Conservation (phyloP, 2,113 vertebrate genomes). For the Oenanthe oenanthe region DNA sequence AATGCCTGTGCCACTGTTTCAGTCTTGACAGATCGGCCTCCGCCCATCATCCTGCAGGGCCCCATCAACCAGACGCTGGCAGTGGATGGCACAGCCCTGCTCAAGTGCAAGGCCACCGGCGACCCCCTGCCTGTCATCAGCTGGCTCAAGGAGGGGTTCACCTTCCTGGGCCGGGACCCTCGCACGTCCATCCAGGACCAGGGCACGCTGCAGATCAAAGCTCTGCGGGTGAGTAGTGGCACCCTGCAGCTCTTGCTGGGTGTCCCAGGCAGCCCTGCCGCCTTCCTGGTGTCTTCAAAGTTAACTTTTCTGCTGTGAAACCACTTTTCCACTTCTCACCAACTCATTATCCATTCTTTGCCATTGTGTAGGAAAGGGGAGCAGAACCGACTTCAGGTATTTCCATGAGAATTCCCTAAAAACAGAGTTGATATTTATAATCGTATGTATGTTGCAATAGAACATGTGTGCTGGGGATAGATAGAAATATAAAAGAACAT, state of each 20-base stretch:
- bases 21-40: slow-evolving; percentile 96
- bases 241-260: neutral
- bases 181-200: slow-evolving; percentile 91
- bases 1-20: slow-evolving; percentile 13
- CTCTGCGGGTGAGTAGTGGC: slow-evolving; percentile 78
- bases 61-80: slow-evolving; percentile 93
- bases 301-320: neutral
- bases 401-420: neutral
- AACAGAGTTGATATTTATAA: neutral
- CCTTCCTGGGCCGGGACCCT: slow-evolving; percentile 90
- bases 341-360: neutral
- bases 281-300: neutral
- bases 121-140: slow-evolving; percentile 94
- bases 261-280: neutral
- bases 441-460: rapidly evolving
- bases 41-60: slow-evolving; percentile 96
- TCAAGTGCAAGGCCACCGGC: slow-evolving; percentile 95
- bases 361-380: neutral
- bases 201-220: slow-evolving; percentile 94
- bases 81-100: slow-evolving; percentile 88
- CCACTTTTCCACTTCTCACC: neutral
- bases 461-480: neutral
- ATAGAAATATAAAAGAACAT: neutral
- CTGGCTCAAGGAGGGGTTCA: slow-evolving; percentile 96
- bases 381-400: neutral